phyloP scores from a whole-genome alignment of 2,113 vertebrate species.

The Pungitius pungitius region DNA sequence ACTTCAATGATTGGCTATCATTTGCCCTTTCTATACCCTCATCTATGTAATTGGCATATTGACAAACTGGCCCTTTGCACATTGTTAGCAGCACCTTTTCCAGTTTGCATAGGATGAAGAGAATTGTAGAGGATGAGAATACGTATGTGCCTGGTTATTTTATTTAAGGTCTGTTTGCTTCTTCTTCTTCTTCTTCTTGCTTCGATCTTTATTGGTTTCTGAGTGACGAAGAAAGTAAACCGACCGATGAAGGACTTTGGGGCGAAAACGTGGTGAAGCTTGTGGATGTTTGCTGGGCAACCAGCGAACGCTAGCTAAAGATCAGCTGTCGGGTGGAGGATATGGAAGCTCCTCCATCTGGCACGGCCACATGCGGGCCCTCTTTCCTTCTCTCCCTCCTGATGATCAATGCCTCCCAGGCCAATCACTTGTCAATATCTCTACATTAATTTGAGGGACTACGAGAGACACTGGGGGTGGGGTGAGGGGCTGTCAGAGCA shows the following conservation, averaged over 20 bases:
- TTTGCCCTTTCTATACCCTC: slow-evolving; percentile 76
- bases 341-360: slow-evolving; percentile 10
- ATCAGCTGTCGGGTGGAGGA: slow-evolving; percentile 6
- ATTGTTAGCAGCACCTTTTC: slow-evolving; percentile 65
- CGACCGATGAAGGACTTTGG: slow-evolving; percentile 7
- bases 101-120: slow-evolving; percentile 40
- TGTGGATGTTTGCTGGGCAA: background rate
- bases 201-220: background rate
- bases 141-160: slow-evolving; percentile 13
- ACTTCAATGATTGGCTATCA: slow-evolving; percentile 82
- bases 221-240: slow-evolving; percentile 5
- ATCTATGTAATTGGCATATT: slow-evolving; percentile 80
- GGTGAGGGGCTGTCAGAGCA: slow-evolving; percentile 47
- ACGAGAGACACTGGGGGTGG: slow-evolving; percentile 40
- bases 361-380: slow-evolving; percentile 40
- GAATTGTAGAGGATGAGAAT: slow-evolving; percentile 5
- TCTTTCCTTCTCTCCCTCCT: slow-evolving; percentile 50
- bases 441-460: slow-evolving; percentile 81
- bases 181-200: background rate
- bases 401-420: slow-evolving; percentile 74
- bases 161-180: slow-evolving; percentile 10
- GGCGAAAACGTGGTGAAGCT: background rate
- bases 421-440: slow-evolving; percentile 84
- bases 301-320: background rate
- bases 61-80: slow-evolving; percentile 67